Percentiles rank a stretch among this genome's conserved stretches.
Conservation (phyloP, 2,797 vertebrate genomes). For the Epinephelus awoara region DNA sequence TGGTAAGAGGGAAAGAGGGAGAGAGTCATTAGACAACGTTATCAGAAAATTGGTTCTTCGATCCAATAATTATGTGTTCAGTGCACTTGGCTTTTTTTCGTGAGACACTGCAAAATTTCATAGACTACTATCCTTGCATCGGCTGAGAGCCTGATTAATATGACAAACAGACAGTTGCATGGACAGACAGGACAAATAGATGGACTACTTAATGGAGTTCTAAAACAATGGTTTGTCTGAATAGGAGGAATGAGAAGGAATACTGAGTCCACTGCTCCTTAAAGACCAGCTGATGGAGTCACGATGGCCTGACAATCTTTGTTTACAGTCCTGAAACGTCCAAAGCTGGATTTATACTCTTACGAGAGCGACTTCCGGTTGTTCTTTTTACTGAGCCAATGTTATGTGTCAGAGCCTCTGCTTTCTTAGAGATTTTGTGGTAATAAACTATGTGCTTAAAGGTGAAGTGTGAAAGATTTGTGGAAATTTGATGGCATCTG, state of each 20-base stretch:
- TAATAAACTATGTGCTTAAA: no score
- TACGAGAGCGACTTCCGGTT: no score
- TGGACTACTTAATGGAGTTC: background rate
- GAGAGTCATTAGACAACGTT: background rate
- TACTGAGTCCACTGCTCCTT: background rate
- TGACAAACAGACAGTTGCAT: conserved; percentile 1
- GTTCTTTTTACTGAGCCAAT: no score
- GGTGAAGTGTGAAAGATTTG: no score
- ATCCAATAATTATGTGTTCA: conserved; percentile 28
- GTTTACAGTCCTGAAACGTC: no score
- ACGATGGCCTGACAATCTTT: no score
- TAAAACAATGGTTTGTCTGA: conserved; percentile 2
- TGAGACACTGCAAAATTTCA: conserved; percentile 13
- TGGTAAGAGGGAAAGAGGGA: background rate
- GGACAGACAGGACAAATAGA: conserved; percentile 10
- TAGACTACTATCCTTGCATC: background rate
- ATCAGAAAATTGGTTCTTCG: conserved; percentile 42
- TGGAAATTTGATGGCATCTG: no score
- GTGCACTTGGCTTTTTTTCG: background rate
- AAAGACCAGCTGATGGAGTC: no score
- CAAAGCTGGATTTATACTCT: no score
- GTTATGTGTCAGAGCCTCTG: no score
- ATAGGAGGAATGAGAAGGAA: background rate
- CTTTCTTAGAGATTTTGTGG: no score
- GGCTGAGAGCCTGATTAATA: conserved; percentile 22